Conservation (phyloP, 2,888 invertebrate genomes). For the Entomobrya proxima region DNA sequence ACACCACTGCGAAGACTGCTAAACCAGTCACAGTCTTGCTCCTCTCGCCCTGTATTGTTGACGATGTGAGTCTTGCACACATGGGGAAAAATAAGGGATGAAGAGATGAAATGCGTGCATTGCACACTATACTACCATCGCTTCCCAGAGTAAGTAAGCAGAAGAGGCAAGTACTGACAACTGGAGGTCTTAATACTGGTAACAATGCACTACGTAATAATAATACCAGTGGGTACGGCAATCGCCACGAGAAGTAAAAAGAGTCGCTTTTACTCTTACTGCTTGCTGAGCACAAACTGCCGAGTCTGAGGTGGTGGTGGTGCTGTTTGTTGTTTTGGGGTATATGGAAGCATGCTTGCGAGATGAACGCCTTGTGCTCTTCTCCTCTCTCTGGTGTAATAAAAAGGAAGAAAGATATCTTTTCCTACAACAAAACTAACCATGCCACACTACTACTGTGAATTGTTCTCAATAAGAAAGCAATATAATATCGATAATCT, state of each 20-base stretch:
- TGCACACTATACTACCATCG: neutral
- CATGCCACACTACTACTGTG: neutral
- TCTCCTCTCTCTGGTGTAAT: slow-evolving; percentile 11
- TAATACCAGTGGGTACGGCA: slow-evolving; percentile 29
- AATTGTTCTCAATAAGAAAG: slow-evolving; percentile 14
- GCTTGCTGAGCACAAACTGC: slow-evolving; percentile 34
- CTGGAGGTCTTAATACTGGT: slow-evolving; percentile 61
- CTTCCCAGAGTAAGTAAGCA: neutral
- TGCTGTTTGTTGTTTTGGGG: slow-evolving; percentile 1
- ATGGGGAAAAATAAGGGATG: slow-evolving; percentile 36
- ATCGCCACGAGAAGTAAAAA: slow-evolving; percentile 27
- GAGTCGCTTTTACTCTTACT: slow-evolving; percentile 41
- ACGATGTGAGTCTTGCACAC: neutral
- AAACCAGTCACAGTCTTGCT: neutral
- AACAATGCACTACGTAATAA: slow-evolving; percentile 47
- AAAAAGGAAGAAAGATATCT: slow-evolving; percentile 14
- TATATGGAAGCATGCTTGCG: slow-evolving; percentile 3
- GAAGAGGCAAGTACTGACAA: slow-evolving; percentile 39
- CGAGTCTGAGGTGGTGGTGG: neutral
- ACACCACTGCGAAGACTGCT: slow-evolving; percentile 1
- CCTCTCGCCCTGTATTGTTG: slow-evolving; percentile 32
- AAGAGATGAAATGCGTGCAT: neutral
- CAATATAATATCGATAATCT: slow-evolving; percentile 57
- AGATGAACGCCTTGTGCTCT: slow-evolving; percentile 29
- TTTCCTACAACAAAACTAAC: neutral